Conservation (phyloP, 2,888 invertebrate genomes). For the Carpatolechia fugitivella region DNA sequence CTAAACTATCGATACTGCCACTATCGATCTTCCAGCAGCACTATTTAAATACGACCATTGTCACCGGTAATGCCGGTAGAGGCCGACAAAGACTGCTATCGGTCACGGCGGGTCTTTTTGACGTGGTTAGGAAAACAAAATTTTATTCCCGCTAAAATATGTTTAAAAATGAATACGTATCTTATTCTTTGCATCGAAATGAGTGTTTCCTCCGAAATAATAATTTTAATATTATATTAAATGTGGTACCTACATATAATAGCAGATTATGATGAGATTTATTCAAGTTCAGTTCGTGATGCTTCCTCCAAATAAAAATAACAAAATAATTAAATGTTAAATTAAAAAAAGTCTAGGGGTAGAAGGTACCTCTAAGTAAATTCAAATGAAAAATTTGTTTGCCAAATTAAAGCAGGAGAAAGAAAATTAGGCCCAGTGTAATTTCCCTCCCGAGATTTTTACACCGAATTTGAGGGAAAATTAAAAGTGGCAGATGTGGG, state of each 20-base stretch:
- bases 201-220: too few species aligned
- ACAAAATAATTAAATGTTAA: too few species aligned
- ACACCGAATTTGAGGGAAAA: neutral
- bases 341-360: too few species aligned
- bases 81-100: conserved; percentile 35
- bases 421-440: neutral
- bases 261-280: too few species aligned
- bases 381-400: too few species aligned
- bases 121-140: too few species aligned
- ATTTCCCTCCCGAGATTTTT: neutral
- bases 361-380: neutral
- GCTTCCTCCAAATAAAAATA: neutral
- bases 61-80: conserved; percentile 17
- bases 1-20: neutral
- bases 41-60: conserved; percentile 2
- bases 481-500: neutral
- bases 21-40: neutral
- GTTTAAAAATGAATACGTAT: too few species aligned
- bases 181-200: too few species aligned
- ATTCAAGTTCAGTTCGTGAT: too few species aligned
- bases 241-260: too few species aligned
- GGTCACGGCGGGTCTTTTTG: conserved; percentile 32
- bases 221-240: too few species aligned
- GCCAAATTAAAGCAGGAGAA: neutral
- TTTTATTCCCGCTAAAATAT: too few species aligned